A percentile compares a stretch with the other conserved stretches of the same genome.
phyloP scores from a whole-genome alignment of 2,888 invertebrate species.

The Bombylius major region DNA sequence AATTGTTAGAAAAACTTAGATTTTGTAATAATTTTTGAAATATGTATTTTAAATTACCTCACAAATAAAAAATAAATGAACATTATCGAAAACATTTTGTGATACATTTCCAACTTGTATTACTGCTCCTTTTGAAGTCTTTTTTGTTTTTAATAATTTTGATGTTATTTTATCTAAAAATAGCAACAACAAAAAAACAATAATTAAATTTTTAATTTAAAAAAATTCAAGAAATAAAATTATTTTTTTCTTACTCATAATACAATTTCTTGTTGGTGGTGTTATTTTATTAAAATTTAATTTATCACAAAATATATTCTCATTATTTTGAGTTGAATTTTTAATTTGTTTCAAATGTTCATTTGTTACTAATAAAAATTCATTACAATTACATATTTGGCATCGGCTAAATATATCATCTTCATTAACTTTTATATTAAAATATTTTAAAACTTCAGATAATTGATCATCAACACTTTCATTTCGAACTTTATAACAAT shows the following conservation, averaged over 20 bases:
- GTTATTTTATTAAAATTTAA: not conserved
- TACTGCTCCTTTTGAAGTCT: slow-evolving; percentile 6
- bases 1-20: not conserved
- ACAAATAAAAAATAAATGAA: slow-evolving; percentile 13
- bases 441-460: slow-evolving; percentile 50
- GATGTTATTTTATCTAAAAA: slow-evolving; percentile 8
- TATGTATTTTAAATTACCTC: slow-evolving; percentile 1
- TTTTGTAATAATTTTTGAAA: not conserved
- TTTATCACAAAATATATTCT: not conserved
- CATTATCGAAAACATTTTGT: slow-evolving; percentile 25
- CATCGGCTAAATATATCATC: slow-evolving; percentile 61
- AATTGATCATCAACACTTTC: slow-evolving; percentile 49
- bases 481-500: slow-evolving; percentile 41
- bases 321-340: not conserved
- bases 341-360: slow-evolving; percentile 3
- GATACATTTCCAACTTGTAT: slow-evolving; percentile 27
- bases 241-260: slow-evolving; percentile 2
- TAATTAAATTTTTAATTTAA: not conserved
- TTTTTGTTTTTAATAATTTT: slow-evolving; percentile 3
- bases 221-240: not conserved
- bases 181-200: not conserved
- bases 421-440: slow-evolving; percentile 48
- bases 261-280: slow-evolving; percentile 3
- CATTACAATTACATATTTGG: slow-evolving; percentile 43
- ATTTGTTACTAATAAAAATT: slow-evolving; percentile 12